Base-by-base conservation (phyloP, 2,797 vertebrate genomes). In the Danio aesculapii region DNA sequence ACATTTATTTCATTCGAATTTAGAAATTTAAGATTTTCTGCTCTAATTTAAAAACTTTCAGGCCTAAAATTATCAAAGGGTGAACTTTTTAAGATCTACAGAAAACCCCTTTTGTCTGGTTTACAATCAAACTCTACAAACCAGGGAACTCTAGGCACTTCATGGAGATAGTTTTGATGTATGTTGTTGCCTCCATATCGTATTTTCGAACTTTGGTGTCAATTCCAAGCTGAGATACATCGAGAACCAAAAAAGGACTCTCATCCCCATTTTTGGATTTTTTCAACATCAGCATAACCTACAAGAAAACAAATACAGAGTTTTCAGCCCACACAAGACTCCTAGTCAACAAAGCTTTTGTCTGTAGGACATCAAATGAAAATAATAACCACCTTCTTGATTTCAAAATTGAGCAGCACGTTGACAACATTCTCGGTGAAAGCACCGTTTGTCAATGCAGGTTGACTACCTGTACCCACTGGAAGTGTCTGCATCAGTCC, bases 381-480 rank as follows among this genome's bases (percentile, higher is more conserved):
- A 69, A 8, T 8, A 44, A 57, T 6, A 59, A 81, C 11, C n/a
- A 99, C 98, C 96, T 98, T 92, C 90, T 94, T 95, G 77, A 99
- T 95, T 94, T 98, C 96, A 90, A 99, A 97, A 88, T 95, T 94
- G 44, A 99, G 92, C 2, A 96, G 92, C 59, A 99, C 64, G 53
- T 93, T 96, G 86, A 96, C 63, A 3, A 90, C 75, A 79, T 96
- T 94, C 79, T 95, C 92, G 21, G 80, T 79, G 41, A 63, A 44
- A 12, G 16, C 63, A 83, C 84, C 86, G 3, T 84, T 88, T 55
- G 68, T 71, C 13, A 75, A 0, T 0, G 46, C 39, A 1, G 13
- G 9, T 55, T 14, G 83, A 0, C 19, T 70, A 3, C 79, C 81
- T 16, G 71, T 67, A 41, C 68, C 83, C 0, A 14, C 6, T 59